Conservation (phyloP, 2,797 vertebrate species). For the Moxostoma hubbsi region DNA sequence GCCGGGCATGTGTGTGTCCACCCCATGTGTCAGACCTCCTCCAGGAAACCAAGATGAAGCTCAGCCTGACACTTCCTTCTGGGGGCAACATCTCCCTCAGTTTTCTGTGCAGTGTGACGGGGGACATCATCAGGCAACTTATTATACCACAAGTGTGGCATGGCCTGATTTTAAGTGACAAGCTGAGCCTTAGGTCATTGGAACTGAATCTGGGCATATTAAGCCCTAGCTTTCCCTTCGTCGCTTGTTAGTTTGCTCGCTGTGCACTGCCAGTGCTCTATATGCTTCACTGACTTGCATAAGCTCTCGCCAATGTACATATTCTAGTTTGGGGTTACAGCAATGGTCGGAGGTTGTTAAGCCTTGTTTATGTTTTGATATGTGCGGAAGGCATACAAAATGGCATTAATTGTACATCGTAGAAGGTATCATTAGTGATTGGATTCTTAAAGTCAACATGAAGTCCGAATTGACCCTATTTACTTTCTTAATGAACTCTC, state of each 20-base stretch:
- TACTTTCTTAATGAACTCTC: too few relatives aligned
- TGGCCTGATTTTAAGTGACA: constrained; percentile 61
- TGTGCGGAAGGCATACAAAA: not conserved
- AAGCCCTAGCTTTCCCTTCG: constrained; percentile 25
- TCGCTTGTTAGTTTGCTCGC: constrained; percentile 14
- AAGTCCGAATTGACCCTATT: too few relatives aligned
- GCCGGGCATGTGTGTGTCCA: not conserved
- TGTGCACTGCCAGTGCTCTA: constrained; percentile 16
- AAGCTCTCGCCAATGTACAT: constrained; percentile 1
- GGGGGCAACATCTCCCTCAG: constrained; percentile 48
- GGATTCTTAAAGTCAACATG: too few relatives aligned
- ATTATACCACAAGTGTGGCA: constrained; percentile 50
- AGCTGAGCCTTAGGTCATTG: constrained; percentile 52
- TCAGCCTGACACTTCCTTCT: constrained; percentile 51
- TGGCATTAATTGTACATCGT: constrained; percentile 4
- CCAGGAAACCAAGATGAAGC: constrained; percentile 39
- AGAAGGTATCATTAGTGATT: too few relatives aligned
- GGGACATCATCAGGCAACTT: constrained; percentile 43
- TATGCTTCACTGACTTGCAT: constrained; percentile 28
- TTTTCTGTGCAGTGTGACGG: constrained; percentile 53
- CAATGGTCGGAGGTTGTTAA: constrained; percentile 8
- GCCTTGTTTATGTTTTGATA: not conserved
- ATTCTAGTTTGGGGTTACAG: not conserved
- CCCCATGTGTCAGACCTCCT: constrained; percentile 28
- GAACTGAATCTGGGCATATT: constrained; percentile 41